phyloP scores from a whole-genome alignment of 1,140 invertebrate genomes.

The Zaprionus inermis region DNA sequence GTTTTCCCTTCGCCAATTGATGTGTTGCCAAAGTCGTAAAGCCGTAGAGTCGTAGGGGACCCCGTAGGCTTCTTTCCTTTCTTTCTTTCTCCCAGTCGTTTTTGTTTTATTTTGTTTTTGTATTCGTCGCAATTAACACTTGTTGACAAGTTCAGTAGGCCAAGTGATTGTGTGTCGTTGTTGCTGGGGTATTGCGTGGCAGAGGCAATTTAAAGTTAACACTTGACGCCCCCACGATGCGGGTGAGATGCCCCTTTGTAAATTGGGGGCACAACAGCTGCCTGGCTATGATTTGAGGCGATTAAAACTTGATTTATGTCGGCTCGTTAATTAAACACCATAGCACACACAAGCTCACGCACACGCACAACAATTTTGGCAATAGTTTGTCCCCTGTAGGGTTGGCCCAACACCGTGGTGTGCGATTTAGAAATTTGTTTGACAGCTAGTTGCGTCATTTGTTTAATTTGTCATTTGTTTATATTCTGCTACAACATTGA shows the following conservation, averaged over 20 bases:
- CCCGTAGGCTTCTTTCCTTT: constrained; percentile 1
- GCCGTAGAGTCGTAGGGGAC: constrained; percentile 14
- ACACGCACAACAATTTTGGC: constrained; percentile 38
- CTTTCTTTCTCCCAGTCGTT: constrained; percentile 9
- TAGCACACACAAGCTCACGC: constrained; percentile 4
- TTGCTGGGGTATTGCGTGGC: constrained; percentile 42
- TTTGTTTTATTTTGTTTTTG: neutral
- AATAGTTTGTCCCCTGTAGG: constrained; percentile 13
- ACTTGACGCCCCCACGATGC: constrained; percentile 55
- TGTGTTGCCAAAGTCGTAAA: constrained; percentile 24
- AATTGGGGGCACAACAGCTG: constrained; percentile 36
- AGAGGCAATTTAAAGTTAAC: constrained; percentile 55
- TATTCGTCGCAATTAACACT: constrained; percentile 71
- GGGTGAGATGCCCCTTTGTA: constrained; percentile 2
- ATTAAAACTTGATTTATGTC: constrained; percentile 75
- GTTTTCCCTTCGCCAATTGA: constrained; percentile 19
- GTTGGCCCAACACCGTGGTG: constrained; percentile 22
- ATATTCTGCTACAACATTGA: neutral
- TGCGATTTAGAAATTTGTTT: neutral
- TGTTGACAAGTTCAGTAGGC: constrained; percentile 76
- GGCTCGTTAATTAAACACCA: constrained; percentile 63
- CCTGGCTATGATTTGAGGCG: constrained; percentile 65
- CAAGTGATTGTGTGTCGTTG: constrained; percentile 38
- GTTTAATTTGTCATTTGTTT: neutral
- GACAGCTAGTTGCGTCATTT: neutral